phyloP scores from a whole-genome alignment of 1,140 invertebrate species.

The Notospermus geniculatus region DNA sequence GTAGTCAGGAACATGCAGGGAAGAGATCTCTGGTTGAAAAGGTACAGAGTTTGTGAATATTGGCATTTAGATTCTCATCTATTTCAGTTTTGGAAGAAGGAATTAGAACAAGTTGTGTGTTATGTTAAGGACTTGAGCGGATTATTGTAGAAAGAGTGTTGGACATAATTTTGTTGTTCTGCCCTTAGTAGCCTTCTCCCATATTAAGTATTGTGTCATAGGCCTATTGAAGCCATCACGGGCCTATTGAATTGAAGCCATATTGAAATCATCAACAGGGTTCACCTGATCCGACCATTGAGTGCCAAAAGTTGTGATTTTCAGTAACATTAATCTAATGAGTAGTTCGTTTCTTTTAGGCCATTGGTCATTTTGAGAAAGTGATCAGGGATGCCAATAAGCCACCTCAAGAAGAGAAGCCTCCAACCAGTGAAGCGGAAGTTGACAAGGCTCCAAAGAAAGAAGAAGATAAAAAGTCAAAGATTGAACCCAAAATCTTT shows the following conservation, averaged over 20 bases:
- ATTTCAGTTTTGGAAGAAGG: too few species aligned
- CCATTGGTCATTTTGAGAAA: constrained; percentile 50
- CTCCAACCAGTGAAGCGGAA: neutral
- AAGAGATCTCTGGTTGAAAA: constrained; percentile 77
- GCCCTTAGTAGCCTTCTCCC: neutral
- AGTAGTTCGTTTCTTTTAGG: constrained; percentile 43
- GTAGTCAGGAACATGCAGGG: constrained; percentile 70
- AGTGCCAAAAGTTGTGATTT: too few species aligned
- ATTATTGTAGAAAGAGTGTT: neutral
- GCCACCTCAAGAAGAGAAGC: constrained; percentile 7
- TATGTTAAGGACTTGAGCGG: neutral
- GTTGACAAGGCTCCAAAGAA: constrained; percentile 10
- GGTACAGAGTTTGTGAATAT: too few species aligned
- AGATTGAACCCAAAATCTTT: constrained; percentile 82
- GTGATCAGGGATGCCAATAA: constrained; percentile 51
- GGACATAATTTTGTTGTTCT: neutral
- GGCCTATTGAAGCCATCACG: neutral
- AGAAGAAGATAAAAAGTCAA: constrained; percentile 18
- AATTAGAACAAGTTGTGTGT: neutral
- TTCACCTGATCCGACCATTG: too few species aligned
- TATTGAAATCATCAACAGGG: too few species aligned
- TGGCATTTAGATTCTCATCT: too few species aligned
- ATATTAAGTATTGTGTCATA: neutral
- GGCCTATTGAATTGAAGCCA: too few species aligned
- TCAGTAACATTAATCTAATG: too few species aligned